Evolutionary conservation across 2,797 vertebrate genomes (phyloP).

Genomic region (Arrhamphus sclerolepis): DNA sequence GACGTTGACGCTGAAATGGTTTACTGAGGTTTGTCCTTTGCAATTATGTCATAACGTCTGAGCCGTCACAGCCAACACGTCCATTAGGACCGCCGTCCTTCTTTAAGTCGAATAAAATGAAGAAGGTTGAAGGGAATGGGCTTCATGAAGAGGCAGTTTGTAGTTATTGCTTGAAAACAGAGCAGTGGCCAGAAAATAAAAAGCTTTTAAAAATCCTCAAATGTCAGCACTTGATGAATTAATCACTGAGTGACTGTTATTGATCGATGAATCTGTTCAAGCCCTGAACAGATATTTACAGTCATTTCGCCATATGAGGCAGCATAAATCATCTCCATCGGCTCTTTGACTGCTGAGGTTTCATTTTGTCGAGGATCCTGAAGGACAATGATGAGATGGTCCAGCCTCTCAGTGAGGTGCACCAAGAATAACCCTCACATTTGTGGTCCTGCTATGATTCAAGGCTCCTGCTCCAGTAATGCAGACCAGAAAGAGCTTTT

Average conservation of each 20-base stretch:
- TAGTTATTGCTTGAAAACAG: constrained; percentile 19
- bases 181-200: constrained; percentile 26
- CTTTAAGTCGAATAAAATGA: constrained; percentile 25
- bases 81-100: constrained; percentile 23
- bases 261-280: constrained; percentile 54
- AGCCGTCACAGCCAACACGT: constrained; percentile 14
- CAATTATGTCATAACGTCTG: not conserved
- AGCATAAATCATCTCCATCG: constrained; percentile 53
- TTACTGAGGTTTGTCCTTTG: constrained; percentile 13
- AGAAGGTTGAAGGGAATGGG: constrained; percentile 13
- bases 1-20: not conserved
- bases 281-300: constrained; percentile 35
- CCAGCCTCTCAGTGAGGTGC: constrained; percentile 16
- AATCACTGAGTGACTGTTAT: constrained; percentile 39
- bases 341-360: constrained; percentile 34
- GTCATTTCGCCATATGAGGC: constrained; percentile 19
- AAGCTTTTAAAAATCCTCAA: constrained; percentile 39
- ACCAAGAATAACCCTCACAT: constrained; percentile 20
- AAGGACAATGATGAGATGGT: constrained; percentile 26
- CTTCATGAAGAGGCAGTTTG: constrained; percentile 5
- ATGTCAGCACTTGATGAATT: constrained; percentile 44
- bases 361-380: constrained; percentile 35
- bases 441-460: constrained; percentile 17
- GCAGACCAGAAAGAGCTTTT: constrained; percentile 7
- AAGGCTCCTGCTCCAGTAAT: constrained; percentile 1